A percentile compares a stretch with the other conserved stretches of the same genome.
Conservation (phyloP, 2,113 vertebrate genomes). For the Eulemur macaco region DNA sequence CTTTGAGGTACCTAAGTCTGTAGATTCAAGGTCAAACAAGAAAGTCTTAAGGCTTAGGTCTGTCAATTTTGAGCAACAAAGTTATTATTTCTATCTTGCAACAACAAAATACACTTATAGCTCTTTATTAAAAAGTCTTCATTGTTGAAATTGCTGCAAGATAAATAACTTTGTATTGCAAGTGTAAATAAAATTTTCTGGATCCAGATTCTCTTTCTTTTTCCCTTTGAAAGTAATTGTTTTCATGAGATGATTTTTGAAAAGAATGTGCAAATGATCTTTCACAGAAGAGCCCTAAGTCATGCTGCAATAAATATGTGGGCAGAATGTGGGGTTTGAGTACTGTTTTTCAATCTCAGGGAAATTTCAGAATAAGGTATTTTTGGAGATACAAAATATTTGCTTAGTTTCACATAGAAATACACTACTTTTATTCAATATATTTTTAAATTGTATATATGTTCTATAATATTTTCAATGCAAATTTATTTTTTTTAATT, state of each 20-base stretch:
- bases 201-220: not conserved
- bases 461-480: not conserved
- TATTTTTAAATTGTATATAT: not conserved
- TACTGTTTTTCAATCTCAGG: not conserved
- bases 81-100: constrained; percentile 16
- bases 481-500: not conserved
- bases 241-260: not conserved
- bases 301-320: not conserved
- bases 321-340: not conserved
- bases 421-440: not conserved
- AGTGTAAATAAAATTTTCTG: constrained; percentile 23
- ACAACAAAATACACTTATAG: not conserved
- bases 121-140: constrained; percentile 25
- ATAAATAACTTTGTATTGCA: constrained; percentile 19
- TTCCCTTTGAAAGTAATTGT: not conserved
- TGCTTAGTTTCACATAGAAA: not conserved
- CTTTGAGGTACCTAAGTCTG: not conserved
- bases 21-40: not conserved
- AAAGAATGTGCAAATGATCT: not conserved
- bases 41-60: constrained; percentile 4
- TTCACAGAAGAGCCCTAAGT: not conserved
- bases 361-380: not conserved
- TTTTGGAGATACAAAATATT: not conserved
- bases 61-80: not conserved
- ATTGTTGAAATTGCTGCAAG: not conserved